Evolutionary conservation across 2,113 vertebrate genomes (phyloP).

Genomic region (Brachionichthys hirsutus): DNA sequence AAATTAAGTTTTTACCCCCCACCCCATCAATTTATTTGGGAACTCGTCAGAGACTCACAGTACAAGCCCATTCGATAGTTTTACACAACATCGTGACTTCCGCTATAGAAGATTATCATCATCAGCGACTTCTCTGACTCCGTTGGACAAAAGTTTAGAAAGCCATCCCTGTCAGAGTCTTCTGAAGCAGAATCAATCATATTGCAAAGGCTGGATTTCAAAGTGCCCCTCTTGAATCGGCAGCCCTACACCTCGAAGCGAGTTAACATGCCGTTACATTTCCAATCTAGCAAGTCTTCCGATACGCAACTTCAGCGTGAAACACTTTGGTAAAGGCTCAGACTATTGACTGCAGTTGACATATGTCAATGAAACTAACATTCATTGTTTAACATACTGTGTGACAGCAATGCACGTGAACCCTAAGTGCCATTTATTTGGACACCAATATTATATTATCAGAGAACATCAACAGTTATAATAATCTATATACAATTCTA

Average conservation of each 20-base stretch:
- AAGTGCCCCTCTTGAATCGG: background rate
- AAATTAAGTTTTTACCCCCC: slow-evolving; percentile 4
- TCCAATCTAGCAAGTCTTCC: slow-evolving; percentile 4
- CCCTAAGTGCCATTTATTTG: slow-evolving; percentile 9
- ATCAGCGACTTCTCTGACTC: slow-evolving; percentile 16
- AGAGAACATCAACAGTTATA: slow-evolving; percentile 26
- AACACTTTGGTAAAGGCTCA: slow-evolving; percentile 32
- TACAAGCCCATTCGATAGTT: slow-evolving; percentile 12
- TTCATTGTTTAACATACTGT: slow-evolving; percentile 14
- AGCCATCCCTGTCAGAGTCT: slow-evolving; percentile 7
- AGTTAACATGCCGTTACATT: slow-evolving; percentile 2
- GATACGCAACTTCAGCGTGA: slow-evolving; percentile 13
- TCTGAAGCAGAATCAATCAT: slow-evolving; percentile 12
- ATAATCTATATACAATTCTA: slow-evolving; percentile 62
- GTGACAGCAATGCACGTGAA: slow-evolving; percentile 15
- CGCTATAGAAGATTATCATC: slow-evolving; percentile 1
- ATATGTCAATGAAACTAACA: background rate
- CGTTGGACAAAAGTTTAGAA: slow-evolving; percentile 9
- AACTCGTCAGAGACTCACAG: slow-evolving; percentile 18
- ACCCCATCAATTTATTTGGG: background rate
- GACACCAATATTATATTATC: slow-evolving; percentile 19
- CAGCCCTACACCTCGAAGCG: background rate
- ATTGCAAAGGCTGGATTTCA: slow-evolving; percentile 35
- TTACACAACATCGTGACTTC: background rate
- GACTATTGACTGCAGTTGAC: slow-evolving; percentile 24